These are phyloP conservation scores for Nanorana parkeri DNA, from an alignment of 2,113 vertebrate genomes.

Conservation along the genomic window DNA sequence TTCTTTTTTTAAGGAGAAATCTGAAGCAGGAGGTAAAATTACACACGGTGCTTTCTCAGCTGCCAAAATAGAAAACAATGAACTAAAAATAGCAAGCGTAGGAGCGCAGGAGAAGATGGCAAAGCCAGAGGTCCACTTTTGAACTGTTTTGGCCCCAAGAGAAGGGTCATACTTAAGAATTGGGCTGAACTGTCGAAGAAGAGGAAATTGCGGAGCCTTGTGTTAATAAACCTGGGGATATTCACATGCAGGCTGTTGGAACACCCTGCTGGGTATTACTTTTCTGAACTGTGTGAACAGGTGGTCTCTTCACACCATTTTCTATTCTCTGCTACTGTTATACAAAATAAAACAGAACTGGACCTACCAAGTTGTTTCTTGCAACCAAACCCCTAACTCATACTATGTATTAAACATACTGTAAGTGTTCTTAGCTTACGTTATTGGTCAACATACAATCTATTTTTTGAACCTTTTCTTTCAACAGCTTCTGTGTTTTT, in stretches of 20 bases:
- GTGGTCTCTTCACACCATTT: constrained; percentile 40
- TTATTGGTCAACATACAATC: no score
- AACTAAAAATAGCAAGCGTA: constrained; percentile 78
- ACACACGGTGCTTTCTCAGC: constrained; percentile 76
- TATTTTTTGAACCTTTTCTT: no score
- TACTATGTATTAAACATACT: no score
- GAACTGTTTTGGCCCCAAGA: constrained; percentile 3
- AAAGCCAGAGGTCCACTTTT: constrained; percentile 35
- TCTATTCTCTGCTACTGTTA: constrained; percentile 15
- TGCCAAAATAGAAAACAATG: constrained; percentile 83
- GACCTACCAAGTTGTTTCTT: constrained; percentile 27
- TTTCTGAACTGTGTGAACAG: constrained; percentile 52
- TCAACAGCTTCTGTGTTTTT: no score
- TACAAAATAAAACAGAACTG: constrained; percentile 1
- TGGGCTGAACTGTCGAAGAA: constrained; percentile 35
- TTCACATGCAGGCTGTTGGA: constrained; percentile 40
- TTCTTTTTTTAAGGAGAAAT: constrained; percentile 83
- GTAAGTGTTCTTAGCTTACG: no score
- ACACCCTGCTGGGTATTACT: constrained; percentile 52
- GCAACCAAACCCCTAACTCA: no score
- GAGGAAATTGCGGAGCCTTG: constrained; percentile 49
- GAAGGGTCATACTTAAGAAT: constrained; percentile 38
- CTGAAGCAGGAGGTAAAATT: constrained; percentile 81
- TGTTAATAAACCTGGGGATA: constrained; percentile 50
- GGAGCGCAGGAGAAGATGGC: constrained; percentile 58